These are phyloP conservation scores for Pseudomyrmex sp. DNA, from an alignment of 1,140 invertebrate genomes.

Conservation along the genomic window DNA sequence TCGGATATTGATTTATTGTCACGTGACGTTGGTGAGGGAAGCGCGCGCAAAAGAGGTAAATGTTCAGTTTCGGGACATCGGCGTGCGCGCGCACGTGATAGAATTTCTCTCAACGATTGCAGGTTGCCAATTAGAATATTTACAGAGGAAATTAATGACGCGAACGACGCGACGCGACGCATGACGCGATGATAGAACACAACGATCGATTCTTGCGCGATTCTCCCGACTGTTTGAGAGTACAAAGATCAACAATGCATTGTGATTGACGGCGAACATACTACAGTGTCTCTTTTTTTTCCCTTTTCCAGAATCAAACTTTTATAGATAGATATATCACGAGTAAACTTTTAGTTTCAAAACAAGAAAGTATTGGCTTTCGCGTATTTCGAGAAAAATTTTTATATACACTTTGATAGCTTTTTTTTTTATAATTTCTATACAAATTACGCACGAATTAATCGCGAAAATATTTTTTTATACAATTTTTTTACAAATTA, in stretches of 20 bases:
- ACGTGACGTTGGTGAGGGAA: conserved; percentile 6
- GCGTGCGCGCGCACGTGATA: background rate
- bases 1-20: conserved; percentile 49
- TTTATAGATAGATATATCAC: background rate
- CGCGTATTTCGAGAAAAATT: no score
- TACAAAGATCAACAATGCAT: conserved; percentile 12
- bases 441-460: no score
- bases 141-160: conserved; percentile 39
- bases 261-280: conserved; percentile 39
- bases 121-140: conserved; percentile 44
- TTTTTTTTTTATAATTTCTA: no score
- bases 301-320: background rate
- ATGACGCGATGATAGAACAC: conserved; percentile 2
- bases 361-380: background rate
- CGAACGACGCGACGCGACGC: background rate
- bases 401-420: no score
- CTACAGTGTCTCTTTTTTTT: background rate
- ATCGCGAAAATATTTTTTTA: background rate
- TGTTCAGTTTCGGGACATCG: background rate
- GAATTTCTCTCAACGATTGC: background rate
- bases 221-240: conserved; percentile 4
- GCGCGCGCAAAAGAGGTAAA: background rate
- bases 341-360: conserved; percentile 7
- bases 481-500: conserved; percentile 12
- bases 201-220: conserved; percentile 21